Evolutionary conservation across 1,140 invertebrate species (phyloP), one percentile per base, ranked within the genome.

Genomic region (Drosophila ironensis): DNA sequence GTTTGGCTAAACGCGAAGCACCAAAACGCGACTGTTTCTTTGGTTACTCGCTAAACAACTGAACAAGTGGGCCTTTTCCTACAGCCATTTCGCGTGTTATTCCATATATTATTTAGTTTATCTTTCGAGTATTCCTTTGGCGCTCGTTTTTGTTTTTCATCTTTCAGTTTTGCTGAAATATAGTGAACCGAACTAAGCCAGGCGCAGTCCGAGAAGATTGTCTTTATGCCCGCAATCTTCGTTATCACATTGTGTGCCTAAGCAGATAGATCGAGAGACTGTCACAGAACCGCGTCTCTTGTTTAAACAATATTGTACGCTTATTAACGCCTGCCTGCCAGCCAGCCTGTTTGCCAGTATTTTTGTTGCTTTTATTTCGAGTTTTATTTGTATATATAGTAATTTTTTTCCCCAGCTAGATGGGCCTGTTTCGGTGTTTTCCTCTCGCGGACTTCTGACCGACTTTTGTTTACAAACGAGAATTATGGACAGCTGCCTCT

Each of bases 241-340:
- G 78, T 81, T 81, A 81, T 81, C 77, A 81, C 71, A 45, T 54
- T 81, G 67, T 81, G 60, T 81, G 33, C 68, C 75, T 86, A 71
- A 60, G 71, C 80, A 86, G 80, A 86, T 86, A 86, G 74, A 80
- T 86, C 52, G 52, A 56, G 51, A 22, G 38, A 11, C 33, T 25
- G 53, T 27, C 12, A 47, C 57, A 50, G 17, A 63, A 64, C 42
- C 45, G 33, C 30, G 52, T 69, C 66, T 69, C 64, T 69, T 69
- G 66, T 69, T 57, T 44, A 69, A 69, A 69, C 51, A 69, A 37
- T 57, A 47, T 63, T 54, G 19, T 67, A 54, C 33, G 25, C 53
- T 45, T 54, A 56, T 70, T 70, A 70, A 70, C 66, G 67, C 53
- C 53, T 44, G 30, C 16, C 20, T 44, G 20, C 33, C 45, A 20